phyloP scores from a whole-genome alignment of 1,140 invertebrate species.

The Chrysopa pallens region DNA sequence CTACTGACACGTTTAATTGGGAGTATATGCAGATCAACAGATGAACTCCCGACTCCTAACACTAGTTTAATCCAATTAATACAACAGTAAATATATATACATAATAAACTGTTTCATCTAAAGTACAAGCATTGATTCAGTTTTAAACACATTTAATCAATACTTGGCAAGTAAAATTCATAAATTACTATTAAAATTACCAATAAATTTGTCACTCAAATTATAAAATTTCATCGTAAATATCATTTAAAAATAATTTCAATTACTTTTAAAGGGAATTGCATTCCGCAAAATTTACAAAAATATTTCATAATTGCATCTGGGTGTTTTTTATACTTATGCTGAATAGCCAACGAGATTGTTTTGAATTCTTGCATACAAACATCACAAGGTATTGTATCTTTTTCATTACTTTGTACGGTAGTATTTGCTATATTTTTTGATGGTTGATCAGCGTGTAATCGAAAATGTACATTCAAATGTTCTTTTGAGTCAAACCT shows the following conservation, averaged over 20 bases:
- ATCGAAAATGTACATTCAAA: slow-evolving; percentile 30
- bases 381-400: slow-evolving; percentile 32
- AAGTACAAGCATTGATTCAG: no score
- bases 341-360: slow-evolving; percentile 42
- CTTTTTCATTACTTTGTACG: neutral
- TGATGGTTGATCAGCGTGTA: slow-evolving; percentile 26
- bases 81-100: no score
- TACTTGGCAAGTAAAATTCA: no score
- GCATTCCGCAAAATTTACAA: slow-evolving; percentile 45
- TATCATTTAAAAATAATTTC: slow-evolving; percentile 4
- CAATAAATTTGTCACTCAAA: no score
- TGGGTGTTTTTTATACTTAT: slow-evolving; percentile 46
- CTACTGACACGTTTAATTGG: no score
- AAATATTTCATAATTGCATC: slow-evolving; percentile 40
- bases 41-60: no score
- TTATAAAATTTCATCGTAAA: no score
- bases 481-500: slow-evolving; percentile 27
- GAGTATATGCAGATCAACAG: no score
- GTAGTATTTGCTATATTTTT: neutral
- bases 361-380: slow-evolving; percentile 36
- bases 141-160: no score
- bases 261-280: slow-evolving; percentile 43
- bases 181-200: no score
- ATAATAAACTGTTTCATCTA: no score
- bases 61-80: no score